Base-by-base conservation (phyloP, 1,140 invertebrate species). In the Popillia japonica region DNA sequence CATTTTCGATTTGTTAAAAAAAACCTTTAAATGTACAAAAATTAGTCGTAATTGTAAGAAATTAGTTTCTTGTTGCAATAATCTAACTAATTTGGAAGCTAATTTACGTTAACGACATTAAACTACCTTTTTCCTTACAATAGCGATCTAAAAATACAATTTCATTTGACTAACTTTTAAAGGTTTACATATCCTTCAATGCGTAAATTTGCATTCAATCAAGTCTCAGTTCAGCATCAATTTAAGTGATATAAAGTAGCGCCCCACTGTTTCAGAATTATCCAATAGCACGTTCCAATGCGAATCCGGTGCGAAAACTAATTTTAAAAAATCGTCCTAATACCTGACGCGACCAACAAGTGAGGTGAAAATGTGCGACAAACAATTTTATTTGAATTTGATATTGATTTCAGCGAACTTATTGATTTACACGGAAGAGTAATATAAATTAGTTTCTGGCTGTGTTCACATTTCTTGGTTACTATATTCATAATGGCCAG, bases 381-480 rank as follows among this genome's bases (percentile, higher is more conserved):
- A 55, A 55, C 48, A 55, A 55, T 55, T 55, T 55, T 55, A 55
- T 55, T n/a, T 55, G 14, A 55, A 55, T 55, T 55, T 55, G 48
- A 55, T 55, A 55, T 55, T 17, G 14, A 55, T 55, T 55, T 34
- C 17, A n/a, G 48, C 2, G 14, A 55, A 14, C 1, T 55, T 55
- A 55, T 55, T 55, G 27, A 34, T 34, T 34, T 2, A 4, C 4
- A 34, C 27, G 4, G 2, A 34, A 34, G 2, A 34, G 27, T 34
- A 34, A 34, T 34, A 34, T 34, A 34, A 34, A 34, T 34, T 34
- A 34, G 2, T 34, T 34, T 34, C 27, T 4, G 27, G 4, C 2
- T 34, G 27, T 4, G 27, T 34, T 4, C 27, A 34, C 27, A 34
- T 34, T 34, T 34, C 27, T 34, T 34, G 1, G 2, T 34, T 34